Base-by-base conservation (phyloP, 1,140 invertebrate genomes). In the Harlomillsia oculata region DNA sequence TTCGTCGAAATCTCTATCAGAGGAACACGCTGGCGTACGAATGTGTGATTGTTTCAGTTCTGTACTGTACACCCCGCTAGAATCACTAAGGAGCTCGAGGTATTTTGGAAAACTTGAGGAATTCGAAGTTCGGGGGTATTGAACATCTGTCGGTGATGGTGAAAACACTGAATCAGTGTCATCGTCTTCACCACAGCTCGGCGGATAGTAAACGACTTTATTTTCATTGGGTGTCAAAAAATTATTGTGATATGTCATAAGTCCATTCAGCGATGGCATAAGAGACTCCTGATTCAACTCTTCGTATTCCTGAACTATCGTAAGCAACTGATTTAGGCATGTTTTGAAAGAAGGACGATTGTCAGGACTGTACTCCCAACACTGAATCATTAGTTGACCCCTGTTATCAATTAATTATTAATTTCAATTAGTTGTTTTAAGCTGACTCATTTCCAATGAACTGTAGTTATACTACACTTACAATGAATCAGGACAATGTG, bases 281-380 rank as follows among this genome's bases (percentile, higher is more conserved):
- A 44, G 41, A 9, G 21, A 5, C 41, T 14, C 13, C 41, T 3
- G 23, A 21, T 48, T 9, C 0, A 46, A 16, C 43, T 28, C 25
- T 34, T 59, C 11, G 21, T 29, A 53, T 18, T 59, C 16, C 28
- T 37, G 57, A 1, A 54, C n/a, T 30, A 69, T 57, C n/a, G 56
- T 20, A 57, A 77, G 74, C 34, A 90, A 72, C 14, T 80, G 74
- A 60, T 81, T 78, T 20, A 87, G 71, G 67, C 85, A 87, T 54
- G 82, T 78, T 41, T 80, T 80, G 69, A 93, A 92, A 20, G 79
- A 83, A 9, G 87, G 88, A 39, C 89, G 74, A 56, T 82, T 77
- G 57, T 82, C 80, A 0, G 85, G 80, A 60, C 77, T 76, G 58
- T 82, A 84, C 61, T 76, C 79, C 88, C 88, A 92, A 71, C 87